Percentiles rank a stretch among this genome's conserved stretches.
Evolutionary conservation across 2,888 invertebrate genomes (phyloP).

Genomic region (Cephus pygmeus): DNA sequence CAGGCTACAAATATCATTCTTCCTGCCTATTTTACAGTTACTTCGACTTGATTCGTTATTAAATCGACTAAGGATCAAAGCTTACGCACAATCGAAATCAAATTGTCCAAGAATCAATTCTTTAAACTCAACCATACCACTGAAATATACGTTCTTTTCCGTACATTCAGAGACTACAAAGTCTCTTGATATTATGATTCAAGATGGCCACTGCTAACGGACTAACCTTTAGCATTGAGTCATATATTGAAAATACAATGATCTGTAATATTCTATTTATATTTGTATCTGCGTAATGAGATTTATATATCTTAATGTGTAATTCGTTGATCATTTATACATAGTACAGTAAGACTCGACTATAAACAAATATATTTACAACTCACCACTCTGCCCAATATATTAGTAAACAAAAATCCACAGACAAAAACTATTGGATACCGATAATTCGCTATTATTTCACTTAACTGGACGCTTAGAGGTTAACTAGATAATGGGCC

Average conservation of each 20-base stretch:
- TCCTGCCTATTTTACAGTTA: neutral
- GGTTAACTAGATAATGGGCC: neutral
- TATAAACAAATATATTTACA: neutral
- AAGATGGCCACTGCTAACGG: neutral
- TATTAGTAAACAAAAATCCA: neutral
- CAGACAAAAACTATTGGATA: neutral
- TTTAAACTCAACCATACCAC: neutral
- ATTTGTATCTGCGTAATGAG: neutral
- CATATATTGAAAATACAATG: neutral
- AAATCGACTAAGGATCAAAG: neutral
- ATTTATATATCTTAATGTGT: neutral
- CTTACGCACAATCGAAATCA: neutral
- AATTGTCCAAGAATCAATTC: neutral
- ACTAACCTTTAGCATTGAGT: neutral
- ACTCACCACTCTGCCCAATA: neutral
- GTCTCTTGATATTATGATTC: neutral
- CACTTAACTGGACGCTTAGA: neutral
- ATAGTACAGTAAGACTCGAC: neutral
- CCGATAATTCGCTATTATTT: neutral
- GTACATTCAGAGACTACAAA: neutral
- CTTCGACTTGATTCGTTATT: neutral
- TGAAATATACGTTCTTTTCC: neutral
- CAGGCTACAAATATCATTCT: neutral
- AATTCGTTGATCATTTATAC: neutral
- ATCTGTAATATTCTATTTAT: neutral